Evolutionary conservation across 2,888 invertebrate species (phyloP).

Genomic region (Nomada ferruginata): DNA sequence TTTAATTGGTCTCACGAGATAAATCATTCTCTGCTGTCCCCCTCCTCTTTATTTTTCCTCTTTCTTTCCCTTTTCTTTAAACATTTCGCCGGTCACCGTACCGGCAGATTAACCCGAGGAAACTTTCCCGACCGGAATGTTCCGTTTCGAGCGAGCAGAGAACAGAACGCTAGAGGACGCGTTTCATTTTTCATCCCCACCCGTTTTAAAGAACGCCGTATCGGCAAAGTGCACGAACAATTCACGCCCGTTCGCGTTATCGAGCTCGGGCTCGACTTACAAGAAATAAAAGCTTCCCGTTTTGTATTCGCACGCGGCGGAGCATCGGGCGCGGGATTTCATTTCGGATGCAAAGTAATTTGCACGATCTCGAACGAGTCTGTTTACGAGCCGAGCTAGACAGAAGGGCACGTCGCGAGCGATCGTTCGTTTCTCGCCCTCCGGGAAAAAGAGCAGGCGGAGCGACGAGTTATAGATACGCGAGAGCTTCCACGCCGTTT

Average conservation of each 20-base stretch:
- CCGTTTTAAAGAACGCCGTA: neutral
- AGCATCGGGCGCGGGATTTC: slow-evolving; percentile 17
- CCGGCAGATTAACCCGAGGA: slow-evolving; percentile 22
- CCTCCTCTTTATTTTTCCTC: neutral
- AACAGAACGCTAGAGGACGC: neutral
- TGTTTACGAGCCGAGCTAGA: slow-evolving; percentile 18
- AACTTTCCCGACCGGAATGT: neutral
- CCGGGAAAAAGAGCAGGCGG: neutral
- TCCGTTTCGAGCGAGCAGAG: neutral
- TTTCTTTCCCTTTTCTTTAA: neutral
- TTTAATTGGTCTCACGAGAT: slow-evolving; percentile 30
- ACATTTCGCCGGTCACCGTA: neutral
- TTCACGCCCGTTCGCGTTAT: neutral
- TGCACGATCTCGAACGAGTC: slow-evolving; percentile 4
- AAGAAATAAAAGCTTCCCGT: slow-evolving; percentile 9
- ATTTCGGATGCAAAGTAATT: slow-evolving; percentile 27
- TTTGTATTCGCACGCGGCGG: neutral
- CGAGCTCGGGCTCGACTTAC: slow-evolving; percentile 4
- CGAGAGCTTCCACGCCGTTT: neutral
- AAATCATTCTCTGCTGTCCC: slow-evolving; percentile 14
- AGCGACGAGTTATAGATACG: too few relatives aligned
- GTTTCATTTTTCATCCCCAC: neutral
- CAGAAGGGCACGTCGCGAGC: neutral
- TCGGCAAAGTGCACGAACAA: slow-evolving; percentile 6
- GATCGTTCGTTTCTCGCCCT: slow-evolving; percentile 2